These are phyloP conservation scores for Megalurothrips usitatus DNA, from an alignment of 2,888 invertebrate genomes.

Conservation along the genomic window DNA sequence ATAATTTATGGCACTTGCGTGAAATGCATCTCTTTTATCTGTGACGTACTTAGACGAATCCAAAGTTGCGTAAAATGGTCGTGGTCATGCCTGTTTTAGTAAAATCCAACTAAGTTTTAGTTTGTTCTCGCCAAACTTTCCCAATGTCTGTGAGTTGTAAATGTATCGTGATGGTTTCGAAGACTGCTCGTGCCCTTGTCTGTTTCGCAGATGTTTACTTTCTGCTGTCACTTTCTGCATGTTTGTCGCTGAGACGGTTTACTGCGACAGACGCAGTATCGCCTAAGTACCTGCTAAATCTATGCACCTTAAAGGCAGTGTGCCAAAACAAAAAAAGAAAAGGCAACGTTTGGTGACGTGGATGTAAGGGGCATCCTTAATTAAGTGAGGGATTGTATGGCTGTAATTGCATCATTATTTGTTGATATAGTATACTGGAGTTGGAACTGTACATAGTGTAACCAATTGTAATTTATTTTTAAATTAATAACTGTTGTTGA, in stretches of 20 bases:
- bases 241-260: neutral
- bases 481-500: conserved; percentile 23
- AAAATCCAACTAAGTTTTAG: neutral
- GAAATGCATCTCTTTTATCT: neutral
- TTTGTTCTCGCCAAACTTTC: conserved; percentile 13
- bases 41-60: neutral
- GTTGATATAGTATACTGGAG: conserved; percentile 19
- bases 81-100: neutral
- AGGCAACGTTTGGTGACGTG: neutral
- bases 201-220: neutral
- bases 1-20: conserved; percentile 9
- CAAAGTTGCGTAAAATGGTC: neutral
- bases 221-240: neutral
- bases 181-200: neutral
- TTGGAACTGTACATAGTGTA: conserved; percentile 12
- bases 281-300: neutral
- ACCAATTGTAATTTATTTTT: conserved; percentile 27
- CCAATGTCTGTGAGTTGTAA: conserved; percentile 13
- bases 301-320: neutral
- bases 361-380: neutral
- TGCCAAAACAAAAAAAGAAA: neutral
- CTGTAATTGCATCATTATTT: neutral
- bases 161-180: conserved; percentile 18
- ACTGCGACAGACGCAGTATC: neutral
- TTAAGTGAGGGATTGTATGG: neutral